Percentiles rank a stretch among this genome's conserved stretches.
phyloP scores from a whole-genome alignment of 2,113 vertebrate species.

The Furnarius figulus region DNA sequence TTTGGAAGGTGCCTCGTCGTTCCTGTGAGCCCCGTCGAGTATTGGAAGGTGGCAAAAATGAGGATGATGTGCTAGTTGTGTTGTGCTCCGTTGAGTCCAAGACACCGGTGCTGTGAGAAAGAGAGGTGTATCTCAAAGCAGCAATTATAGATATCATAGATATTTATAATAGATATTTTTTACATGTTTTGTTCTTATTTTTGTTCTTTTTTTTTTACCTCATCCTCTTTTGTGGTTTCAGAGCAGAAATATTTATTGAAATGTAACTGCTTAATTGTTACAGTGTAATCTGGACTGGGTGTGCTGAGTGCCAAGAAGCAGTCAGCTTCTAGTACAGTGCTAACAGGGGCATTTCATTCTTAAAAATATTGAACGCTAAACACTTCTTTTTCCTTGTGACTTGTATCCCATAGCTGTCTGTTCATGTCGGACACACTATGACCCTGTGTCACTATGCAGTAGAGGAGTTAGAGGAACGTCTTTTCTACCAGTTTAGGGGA shows the following conservation, averaged over 20 bases:
- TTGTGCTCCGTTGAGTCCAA: background rate
- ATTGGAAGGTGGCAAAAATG: fast-evolving
- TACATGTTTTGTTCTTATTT: background rate
- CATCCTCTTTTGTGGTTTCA: background rate
- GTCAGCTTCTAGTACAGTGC: background rate
- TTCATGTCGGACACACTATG: fast-evolving
- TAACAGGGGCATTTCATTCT: background rate
- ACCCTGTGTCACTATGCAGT: background rate
- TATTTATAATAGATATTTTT: no score
- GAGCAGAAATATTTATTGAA: background rate
- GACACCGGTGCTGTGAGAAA: fast-evolving
- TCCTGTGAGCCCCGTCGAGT: background rate
- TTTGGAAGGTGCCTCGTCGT: background rate
- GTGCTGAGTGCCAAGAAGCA: background rate
- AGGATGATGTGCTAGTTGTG: background rate
- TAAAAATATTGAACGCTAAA: background rate
- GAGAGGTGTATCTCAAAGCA: background rate
- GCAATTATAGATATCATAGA: fast-evolving
- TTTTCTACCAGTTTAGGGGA: background rate
- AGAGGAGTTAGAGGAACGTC: background rate
- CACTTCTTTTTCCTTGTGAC: background rate
- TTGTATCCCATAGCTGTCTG: no score
- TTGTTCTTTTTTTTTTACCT: background rate
- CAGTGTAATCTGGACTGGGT: background rate
- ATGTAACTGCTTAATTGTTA: background rate